phyloP scores from a whole-genome alignment of 2,113 vertebrate genomes.

The Ictalurus furcatus region DNA sequence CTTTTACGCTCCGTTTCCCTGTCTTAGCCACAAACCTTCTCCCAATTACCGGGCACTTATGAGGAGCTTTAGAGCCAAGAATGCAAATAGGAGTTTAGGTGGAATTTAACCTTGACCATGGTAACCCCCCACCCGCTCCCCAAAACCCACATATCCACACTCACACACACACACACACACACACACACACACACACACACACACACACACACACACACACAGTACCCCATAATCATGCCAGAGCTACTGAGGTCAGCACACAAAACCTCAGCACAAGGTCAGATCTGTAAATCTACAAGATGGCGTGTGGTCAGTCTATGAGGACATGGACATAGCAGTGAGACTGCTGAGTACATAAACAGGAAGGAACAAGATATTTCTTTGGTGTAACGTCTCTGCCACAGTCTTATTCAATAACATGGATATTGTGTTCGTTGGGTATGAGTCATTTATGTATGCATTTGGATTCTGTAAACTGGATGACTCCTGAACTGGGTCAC shows the following conservation, averaged over 20 bases:
- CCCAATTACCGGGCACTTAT: conserved; percentile 31
- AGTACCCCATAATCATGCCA: conserved; percentile 18
- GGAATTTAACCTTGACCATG: conserved; percentile 21
- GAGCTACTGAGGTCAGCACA: conserved; percentile 4
- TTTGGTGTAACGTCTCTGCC: neutral
- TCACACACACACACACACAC: neutral
- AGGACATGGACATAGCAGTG: conserved; percentile 10
- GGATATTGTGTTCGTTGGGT: neutral
- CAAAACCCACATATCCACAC: neutral
- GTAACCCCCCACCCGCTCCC: neutral
- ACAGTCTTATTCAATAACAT: conserved; percentile 1
- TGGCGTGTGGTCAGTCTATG: conserved; percentile 8
- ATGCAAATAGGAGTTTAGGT: conserved; percentile 26
- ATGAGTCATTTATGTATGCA: neutral
- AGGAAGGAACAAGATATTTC: conserved; percentile 19
- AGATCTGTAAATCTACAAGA: neutral
- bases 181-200: neutral
- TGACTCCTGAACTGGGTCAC: conserved; percentile 4
- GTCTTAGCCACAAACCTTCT: conserved; percentile 44
- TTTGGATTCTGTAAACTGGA: neutral
- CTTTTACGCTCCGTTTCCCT: conserved; percentile 28
- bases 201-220: neutral
- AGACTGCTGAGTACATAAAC: conserved; percentile 10
- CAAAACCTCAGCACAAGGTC: conserved; percentile 20
- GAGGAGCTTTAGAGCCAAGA: conserved; percentile 28